Percentiles rank a stretch among this genome's conserved stretches.
Conservation (phyloP, 1,140 invertebrate species). For the Heliconius hermathena region DNA sequence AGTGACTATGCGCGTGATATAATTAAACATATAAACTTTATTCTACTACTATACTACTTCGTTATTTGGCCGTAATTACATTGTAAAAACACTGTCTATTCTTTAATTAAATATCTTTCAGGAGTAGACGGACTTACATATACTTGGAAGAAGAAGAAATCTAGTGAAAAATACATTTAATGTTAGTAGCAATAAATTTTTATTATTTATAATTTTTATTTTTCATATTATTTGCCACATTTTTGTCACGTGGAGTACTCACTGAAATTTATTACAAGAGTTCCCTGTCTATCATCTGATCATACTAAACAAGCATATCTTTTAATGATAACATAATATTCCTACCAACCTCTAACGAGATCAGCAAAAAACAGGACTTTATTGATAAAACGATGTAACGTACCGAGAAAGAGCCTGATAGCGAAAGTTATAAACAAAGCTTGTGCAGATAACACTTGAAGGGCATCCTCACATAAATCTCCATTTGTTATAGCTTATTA, state of each 20-base stretch:
- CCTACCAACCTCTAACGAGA: neutral
- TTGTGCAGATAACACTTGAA: constrained; percentile 53
- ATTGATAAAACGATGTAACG: constrained; percentile 13
- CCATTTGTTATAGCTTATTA: constrained; percentile 52
- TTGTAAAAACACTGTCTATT: neutral
- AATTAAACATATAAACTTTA: neutral
- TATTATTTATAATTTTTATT: no score
- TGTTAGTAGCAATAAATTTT: no score
- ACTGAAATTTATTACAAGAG: no score
- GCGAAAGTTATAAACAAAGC: constrained; percentile 29
- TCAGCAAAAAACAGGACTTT: constrained; percentile 7
- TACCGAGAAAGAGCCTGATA: constrained; percentile 26
- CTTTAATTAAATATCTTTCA: neutral
- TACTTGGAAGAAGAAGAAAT: no score
- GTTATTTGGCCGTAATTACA: neutral
- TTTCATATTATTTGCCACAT: no score
- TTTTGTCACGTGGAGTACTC: no score
- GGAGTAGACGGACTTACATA: no score
- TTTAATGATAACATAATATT: neutral
- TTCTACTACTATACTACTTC: no score
- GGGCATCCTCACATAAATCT: constrained; percentile 60
- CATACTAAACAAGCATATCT: neutral
- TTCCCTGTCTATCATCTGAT: neutral
- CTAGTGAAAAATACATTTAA: no score
- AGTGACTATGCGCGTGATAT: neutral